Conservation (phyloP, 2,113 vertebrate genomes). For the Syrrhaptes paradoxus region DNA sequence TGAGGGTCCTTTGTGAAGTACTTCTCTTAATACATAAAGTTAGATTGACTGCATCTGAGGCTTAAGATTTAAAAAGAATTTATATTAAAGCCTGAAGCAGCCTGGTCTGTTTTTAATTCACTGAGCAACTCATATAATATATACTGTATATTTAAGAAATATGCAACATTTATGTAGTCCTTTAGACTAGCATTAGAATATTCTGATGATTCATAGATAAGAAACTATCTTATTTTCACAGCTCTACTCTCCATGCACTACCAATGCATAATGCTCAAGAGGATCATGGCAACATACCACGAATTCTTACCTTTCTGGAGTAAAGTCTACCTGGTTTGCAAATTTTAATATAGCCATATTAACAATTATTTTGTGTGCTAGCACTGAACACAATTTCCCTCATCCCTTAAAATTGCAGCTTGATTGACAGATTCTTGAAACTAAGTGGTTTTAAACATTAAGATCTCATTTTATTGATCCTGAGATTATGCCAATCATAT, state of each 20-base stretch:
- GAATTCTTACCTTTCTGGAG: not conserved
- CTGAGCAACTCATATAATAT: not conserved
- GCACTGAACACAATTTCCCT: not conserved
- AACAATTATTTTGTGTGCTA: not conserved
- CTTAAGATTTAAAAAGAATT: conserved; percentile 5
- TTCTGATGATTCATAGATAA: not conserved
- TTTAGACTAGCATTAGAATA: not conserved
- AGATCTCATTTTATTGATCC: not conserved
- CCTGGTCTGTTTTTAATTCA: not conserved
- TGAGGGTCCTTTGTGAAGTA: not conserved
- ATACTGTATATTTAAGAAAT: not conserved
- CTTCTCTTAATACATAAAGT: not conserved
- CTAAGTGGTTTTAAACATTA: not conserved
- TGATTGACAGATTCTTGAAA: not conserved
- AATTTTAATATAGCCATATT: fast-evolving
- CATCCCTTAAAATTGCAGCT: not conserved
- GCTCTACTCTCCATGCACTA: not conserved
- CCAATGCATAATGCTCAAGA: not conserved
- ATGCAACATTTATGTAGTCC: not conserved
- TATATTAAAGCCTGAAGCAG: conserved; percentile 15
- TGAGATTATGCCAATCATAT: not conserved
- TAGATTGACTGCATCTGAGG: not conserved
- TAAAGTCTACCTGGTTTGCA: not conserved
- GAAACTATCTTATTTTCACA: conserved; percentile 3
- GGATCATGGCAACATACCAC: not conserved